Base-by-base conservation (phyloP, 2,113 vertebrate genomes). In the Anhinga anhinga region DNA sequence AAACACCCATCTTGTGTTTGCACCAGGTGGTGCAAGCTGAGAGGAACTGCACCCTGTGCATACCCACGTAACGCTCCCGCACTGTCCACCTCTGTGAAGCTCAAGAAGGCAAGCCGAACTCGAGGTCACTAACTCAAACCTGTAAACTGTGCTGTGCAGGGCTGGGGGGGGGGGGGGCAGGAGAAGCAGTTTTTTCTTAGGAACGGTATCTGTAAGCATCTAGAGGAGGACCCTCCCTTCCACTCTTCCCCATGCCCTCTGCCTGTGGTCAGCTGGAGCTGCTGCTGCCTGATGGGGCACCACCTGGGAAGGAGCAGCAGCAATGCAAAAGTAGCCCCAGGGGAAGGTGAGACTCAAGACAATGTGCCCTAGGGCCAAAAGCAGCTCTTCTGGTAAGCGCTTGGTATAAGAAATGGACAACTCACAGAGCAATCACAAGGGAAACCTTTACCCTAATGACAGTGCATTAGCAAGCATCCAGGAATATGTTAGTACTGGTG, bases 61-160 rank as follows among this genome's bases (percentile, higher is more conserved):
- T n/a, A 40, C 53, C n/a, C 74, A 29, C 2, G 0, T 15, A 56
- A 78, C 0, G 0, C 32, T 84, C 62, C 52, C 3, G 4, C 40
- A 5, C 10, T 3, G 32, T 10, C 59, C 42, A 7, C 4, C 2
- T 8, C 62, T 2, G 1, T 15, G n/a, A 69, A 79, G 45, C 49
- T 45, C 47, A 20, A 4, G 32, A 62, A 19, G 20, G 59, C 30
- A 86, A 67, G 44, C 55, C 0, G 0, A 34, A 19, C 71, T 32
- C 53, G 82, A 56, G 38, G 40, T 58, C 30, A 5, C 20, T 13
- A 62, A 86, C 52, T 55, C 59, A 62, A 38, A 62, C 15, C 13
- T 52, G 22, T 34, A 32, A 66, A 23, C 9, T 9, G 3, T 65
- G 58, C 44, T 73, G 16, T 38, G 53, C 2, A 0, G 34, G n/a